Base-by-base conservation (phyloP, 2,888 invertebrate genomes). In the Cepaea hortensis region DNA sequence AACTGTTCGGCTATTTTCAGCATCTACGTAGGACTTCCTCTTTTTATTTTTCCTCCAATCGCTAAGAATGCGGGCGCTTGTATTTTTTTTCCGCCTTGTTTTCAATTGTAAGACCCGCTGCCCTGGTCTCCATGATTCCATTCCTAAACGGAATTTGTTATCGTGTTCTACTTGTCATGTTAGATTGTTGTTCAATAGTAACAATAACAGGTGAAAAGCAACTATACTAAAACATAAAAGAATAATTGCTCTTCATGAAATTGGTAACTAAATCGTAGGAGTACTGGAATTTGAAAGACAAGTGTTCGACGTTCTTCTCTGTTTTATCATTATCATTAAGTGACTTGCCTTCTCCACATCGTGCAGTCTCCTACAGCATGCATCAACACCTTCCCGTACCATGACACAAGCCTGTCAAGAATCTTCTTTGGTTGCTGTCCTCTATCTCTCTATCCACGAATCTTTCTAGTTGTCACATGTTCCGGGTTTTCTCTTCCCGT, bases 11-110 rank as follows among this genome's bases (percentile, higher is more conserved):
- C 75, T 84, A 84, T 84, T 84, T 84, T 76, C 35, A 84, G 84
- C 48, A 68, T 76, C 84, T 61, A 84, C 76, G 76, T 65, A 75
- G 83, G 68, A 62, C 68, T 76, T 76, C 84, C 84, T 83, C 61
- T 62, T 84, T 35, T 62, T 62, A 35, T 55, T 6, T 76, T 84
- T 50, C 75, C 18, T 15, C n/a, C n/a, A 55, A 0, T 55, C n/a
- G 77, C 2, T 15, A 77, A 77, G 55, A 77, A 23, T 77, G 55
- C n/a, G 23, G n/a, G 77, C 23, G 13, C 18, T 48, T 5, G 11
- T 18, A 20, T 5, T 77, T 55, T 55, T 55, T 9, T 23, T n/a
- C 20, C 4, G 0, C 7, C 23, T n/a, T 72, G 68, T 68, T 15
- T 9, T 68, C 4, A 20, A 6, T 3, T 15, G 68, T 7, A 1